Conservation (phyloP, 1,140 invertebrate species). For the Pogonognathellus flavescens region DNA sequence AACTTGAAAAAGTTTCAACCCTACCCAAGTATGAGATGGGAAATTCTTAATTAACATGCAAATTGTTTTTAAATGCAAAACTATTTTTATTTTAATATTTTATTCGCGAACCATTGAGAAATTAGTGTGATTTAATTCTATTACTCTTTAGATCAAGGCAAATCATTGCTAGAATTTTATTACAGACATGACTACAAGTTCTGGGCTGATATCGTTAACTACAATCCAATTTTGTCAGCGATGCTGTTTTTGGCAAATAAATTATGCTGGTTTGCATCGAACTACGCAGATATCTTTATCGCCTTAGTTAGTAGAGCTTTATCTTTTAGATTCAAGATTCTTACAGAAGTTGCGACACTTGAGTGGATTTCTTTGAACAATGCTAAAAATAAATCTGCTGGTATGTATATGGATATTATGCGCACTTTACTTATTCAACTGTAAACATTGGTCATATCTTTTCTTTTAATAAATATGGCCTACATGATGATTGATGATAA, state of each 20-base stretch:
- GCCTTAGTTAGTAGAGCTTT: background rate
- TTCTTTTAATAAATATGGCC: too few relatives aligned
- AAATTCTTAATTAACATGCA: too few relatives aligned
- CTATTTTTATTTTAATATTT: too few relatives aligned
- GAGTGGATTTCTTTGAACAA: too few relatives aligned
- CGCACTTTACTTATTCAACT: too few relatives aligned
- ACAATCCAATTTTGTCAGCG: background rate
- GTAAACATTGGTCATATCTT: too few relatives aligned
- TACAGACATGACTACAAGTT: conserved; percentile 14
- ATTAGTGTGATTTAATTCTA: background rate
- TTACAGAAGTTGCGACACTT: conserved; percentile 1
- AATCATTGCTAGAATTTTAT: conserved; percentile 26
- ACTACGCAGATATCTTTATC: conserved; percentile 41
- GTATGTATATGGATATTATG: too few relatives aligned
- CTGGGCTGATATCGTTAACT: conserved; percentile 33
- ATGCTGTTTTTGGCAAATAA: conserved; percentile 24
- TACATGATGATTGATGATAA: too few relatives aligned
- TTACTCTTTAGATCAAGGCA: background rate
- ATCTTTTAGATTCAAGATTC: background rate
- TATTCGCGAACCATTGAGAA: too few relatives aligned
- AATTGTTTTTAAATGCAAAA: background rate
- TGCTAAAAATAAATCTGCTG: too few relatives aligned
- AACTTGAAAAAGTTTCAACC: too few relatives aligned
- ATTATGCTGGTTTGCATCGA: conserved; percentile 25
- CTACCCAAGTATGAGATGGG: background rate